phyloP scores from a whole-genome alignment of 2,888 invertebrate genomes.

The Tyria jacobaeae region DNA sequence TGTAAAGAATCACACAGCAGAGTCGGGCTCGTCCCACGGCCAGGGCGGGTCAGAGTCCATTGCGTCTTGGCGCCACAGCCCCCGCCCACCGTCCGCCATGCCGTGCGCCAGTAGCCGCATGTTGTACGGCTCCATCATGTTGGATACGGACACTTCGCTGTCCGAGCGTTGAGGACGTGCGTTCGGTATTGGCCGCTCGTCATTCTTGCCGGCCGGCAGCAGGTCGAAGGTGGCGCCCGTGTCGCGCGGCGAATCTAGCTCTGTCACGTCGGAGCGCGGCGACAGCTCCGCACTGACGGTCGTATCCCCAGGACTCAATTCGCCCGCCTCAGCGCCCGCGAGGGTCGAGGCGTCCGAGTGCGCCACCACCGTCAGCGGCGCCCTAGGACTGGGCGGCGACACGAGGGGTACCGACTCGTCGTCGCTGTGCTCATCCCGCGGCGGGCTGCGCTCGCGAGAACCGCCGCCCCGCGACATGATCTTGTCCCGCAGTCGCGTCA shows the following conservation, averaged over 20 bases:
- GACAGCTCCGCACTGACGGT: conserved; percentile 66
- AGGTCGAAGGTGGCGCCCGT: conserved; percentile 62
- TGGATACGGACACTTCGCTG: conserved; percentile 68
- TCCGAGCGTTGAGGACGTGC: conserved; percentile 50
- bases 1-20: conserved; percentile 71
- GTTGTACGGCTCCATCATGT: conserved; percentile 81
- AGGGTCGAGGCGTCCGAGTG: conserved; percentile 50
- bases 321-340: conserved; percentile 59
- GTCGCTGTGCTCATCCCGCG: conserved; percentile 80
- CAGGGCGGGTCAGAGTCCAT: conserved; percentile 79
- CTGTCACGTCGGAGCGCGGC: conserved; percentile 78
- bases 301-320: conserved; percentile 42
- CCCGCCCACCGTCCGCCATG: conserved; percentile 67
- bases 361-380: conserved; percentile 20
- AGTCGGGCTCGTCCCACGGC: conserved; percentile 84
- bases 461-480: conserved; percentile 68
- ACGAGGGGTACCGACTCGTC: conserved; percentile 90
- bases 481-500: conserved; percentile 75
- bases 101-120: conserved; percentile 76
- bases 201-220: conserved; percentile 65
- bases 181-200: conserved; percentile 35
- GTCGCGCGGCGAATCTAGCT: conserved; percentile 72
- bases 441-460: conserved; percentile 75
- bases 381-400: conserved; percentile 61
- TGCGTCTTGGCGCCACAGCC: conserved; percentile 83